Percentiles rank a stretch among this genome's conserved stretches.
Conservation (phyloP, 1,140 invertebrate genomes). For the Eufriesea mexicana region DNA sequence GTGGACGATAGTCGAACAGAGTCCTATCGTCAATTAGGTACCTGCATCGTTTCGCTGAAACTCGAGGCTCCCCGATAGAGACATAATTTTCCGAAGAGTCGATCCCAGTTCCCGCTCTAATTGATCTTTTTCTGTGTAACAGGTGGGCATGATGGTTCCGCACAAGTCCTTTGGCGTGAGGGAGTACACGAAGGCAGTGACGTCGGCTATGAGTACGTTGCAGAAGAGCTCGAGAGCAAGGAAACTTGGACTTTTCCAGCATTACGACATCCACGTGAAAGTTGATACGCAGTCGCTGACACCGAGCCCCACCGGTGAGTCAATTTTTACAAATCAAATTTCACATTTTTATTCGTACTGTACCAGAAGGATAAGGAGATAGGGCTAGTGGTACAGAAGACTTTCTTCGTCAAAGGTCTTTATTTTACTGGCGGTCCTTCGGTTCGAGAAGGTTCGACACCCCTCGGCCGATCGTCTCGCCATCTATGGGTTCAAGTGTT, state of each 20-base stretch:
- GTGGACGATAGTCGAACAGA: too few species aligned
- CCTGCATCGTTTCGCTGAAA: not conserved
- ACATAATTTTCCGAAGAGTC: not conserved
- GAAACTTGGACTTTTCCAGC: conserved; percentile 86
- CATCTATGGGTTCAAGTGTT: too few species aligned
- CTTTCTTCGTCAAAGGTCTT: too few species aligned
- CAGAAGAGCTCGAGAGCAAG: conserved; percentile 82
- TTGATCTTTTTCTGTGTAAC: conserved; percentile 32
- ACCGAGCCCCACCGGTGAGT: conserved; percentile 90
- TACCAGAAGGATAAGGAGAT: too few species aligned
- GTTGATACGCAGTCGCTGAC: conserved; percentile 88
- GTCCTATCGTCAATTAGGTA: too few species aligned
- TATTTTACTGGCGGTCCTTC: too few species aligned
- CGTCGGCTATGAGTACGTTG: conserved; percentile 85
- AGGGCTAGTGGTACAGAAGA: too few species aligned
- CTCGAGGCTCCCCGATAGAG: too few species aligned
- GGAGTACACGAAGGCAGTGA: conserved; percentile 88
- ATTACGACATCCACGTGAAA: conserved; percentile 87
- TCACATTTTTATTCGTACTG: too few species aligned
- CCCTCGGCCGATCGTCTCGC: too few species aligned
- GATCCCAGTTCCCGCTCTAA: not conserved
- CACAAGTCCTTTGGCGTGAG: conserved; percentile 89
- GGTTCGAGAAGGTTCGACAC: too few species aligned
- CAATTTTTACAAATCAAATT: not conserved
- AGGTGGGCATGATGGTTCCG: conserved; percentile 89